phyloP scores from a whole-genome alignment of 1,140 invertebrate species.

The Macrobrachium nipponense region DNA sequence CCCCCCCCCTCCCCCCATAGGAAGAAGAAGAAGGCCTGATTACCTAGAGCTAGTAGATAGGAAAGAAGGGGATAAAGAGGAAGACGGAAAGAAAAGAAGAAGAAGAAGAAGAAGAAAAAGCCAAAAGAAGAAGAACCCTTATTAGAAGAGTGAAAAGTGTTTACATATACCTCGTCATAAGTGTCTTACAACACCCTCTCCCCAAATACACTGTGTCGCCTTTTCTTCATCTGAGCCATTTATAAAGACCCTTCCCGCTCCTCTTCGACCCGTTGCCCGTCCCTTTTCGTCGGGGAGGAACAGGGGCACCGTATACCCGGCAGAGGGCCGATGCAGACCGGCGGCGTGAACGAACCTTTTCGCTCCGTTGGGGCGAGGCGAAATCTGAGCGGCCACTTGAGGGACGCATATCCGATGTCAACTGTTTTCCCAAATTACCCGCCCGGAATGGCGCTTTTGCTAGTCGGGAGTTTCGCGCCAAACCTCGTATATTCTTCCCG shows the following conservation, averaged over 20 bases:
- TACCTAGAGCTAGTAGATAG: background rate
- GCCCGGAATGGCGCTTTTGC: conserved; percentile 37
- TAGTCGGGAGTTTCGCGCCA: conserved; percentile 54
- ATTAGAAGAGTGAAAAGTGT: conserved; percentile 17
- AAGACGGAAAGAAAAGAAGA: background rate
- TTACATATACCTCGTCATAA: conserved; percentile 45
- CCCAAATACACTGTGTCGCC: conserved; percentile 48
- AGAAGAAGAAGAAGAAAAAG: background rate
- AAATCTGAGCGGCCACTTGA: conserved; percentile 55
- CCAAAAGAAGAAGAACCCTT: background rate
- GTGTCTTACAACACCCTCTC: conserved; percentile 47
- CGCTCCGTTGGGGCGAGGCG: background rate
- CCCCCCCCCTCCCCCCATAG: too few species aligned
- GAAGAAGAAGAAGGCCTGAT: too few species aligned
- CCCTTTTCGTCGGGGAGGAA: background rate
- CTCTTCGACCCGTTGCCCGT: background rate
- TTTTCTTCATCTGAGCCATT: background rate
- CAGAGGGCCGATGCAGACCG: background rate
- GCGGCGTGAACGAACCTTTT: conserved; percentile 24
- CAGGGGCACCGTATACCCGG: too few species aligned
- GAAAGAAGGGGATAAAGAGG: background rate
- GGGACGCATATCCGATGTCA: conserved; percentile 56
- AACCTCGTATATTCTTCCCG: conserved; percentile 1
- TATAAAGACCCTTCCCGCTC: conserved; percentile 5
- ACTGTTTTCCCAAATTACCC: conserved; percentile 61